Percentiles rank a stretch among this genome's conserved stretches.
Conservation (phyloP, 2,797 vertebrate species). For the Naso thynnoides region DNA sequence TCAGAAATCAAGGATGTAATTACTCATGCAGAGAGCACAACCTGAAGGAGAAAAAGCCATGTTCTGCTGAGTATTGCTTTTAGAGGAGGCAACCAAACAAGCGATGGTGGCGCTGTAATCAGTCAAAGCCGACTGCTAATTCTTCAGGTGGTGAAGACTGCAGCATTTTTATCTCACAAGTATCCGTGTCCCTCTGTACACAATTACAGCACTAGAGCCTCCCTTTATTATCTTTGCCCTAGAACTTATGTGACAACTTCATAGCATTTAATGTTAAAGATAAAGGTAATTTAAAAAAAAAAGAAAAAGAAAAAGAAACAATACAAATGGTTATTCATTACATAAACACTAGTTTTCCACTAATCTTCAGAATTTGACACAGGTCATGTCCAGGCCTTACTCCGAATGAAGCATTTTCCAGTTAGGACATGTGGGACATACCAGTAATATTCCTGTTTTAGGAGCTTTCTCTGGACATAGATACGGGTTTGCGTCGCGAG, state of each 20-base stretch:
- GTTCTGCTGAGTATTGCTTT: slow-evolving; percentile 98
- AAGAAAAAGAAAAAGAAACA: no score
- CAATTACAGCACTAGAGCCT: slow-evolving; percentile 18
- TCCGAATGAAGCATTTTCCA: no score
- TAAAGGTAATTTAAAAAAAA: not conserved
- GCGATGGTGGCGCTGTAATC: slow-evolving; percentile 91
- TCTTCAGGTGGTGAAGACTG: slow-evolving; percentile 93
- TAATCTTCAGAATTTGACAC: no score
- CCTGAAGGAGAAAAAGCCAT: slow-evolving; percentile 90
- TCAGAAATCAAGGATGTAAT: slow-evolving; percentile 97
- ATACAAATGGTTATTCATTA: no score
- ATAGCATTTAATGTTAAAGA: not conserved
- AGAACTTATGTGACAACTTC: not conserved
- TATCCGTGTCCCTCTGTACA: slow-evolving; percentile 29
- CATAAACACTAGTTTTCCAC: no score
- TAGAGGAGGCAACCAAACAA: slow-evolving; percentile 90
- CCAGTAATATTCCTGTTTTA: no score
- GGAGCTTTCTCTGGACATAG: no score
- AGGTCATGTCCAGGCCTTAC: no score
- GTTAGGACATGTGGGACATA: no score
- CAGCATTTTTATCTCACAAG: slow-evolving; percentile 76
- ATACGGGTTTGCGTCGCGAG: no score
- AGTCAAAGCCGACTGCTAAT: slow-evolving; percentile 93
- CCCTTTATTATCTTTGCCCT: slow-evolving; percentile 9
- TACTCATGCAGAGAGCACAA: slow-evolving; percentile 96